Conservation (phyloP, 2,888 invertebrate species). For the Agriopis marginaria region DNA sequence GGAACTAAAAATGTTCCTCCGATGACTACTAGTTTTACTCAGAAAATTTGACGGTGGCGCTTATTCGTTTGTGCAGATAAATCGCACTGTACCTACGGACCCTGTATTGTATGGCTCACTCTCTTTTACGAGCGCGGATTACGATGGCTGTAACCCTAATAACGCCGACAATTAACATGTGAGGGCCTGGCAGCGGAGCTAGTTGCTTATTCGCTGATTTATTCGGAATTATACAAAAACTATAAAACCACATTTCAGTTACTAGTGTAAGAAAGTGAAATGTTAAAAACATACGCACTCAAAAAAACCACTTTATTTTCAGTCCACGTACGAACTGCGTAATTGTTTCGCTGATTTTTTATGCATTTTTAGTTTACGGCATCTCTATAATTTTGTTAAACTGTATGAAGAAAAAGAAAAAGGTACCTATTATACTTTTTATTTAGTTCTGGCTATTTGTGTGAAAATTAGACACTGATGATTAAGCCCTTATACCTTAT, state of each 20-base stretch:
- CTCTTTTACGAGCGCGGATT: conserved; percentile 59
- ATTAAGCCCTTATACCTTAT: too few species aligned
- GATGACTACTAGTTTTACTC: background rate
- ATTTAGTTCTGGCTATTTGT: too few species aligned
- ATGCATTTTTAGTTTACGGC: too few species aligned
- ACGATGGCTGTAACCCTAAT: conserved; percentile 53
- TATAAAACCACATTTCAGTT: background rate
- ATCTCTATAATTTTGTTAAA: too few species aligned
- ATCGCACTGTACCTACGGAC: conserved; percentile 2
- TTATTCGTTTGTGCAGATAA: background rate
- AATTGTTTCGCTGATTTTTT: too few species aligned
- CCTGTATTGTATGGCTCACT: conserved; percentile 45
- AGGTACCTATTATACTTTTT: too few species aligned
- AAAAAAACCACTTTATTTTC: too few species aligned
- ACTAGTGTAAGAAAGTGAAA: too few species aligned
- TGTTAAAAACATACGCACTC: too few species aligned
- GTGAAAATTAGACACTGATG: too few species aligned
- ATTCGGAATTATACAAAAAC: background rate
- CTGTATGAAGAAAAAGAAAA: too few species aligned
- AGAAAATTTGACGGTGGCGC: conserved; percentile 1
- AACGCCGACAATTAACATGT: conserved; percentile 57
- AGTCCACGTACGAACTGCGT: too few species aligned
- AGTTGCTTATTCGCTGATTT: conserved; percentile 9
- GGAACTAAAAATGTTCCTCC: background rate
- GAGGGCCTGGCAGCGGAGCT: conserved; percentile 43